These are phyloP conservation scores for Brotula barbata DNA, from an alignment of 2,797 vertebrate species.

Conservation along the genomic window DNA sequence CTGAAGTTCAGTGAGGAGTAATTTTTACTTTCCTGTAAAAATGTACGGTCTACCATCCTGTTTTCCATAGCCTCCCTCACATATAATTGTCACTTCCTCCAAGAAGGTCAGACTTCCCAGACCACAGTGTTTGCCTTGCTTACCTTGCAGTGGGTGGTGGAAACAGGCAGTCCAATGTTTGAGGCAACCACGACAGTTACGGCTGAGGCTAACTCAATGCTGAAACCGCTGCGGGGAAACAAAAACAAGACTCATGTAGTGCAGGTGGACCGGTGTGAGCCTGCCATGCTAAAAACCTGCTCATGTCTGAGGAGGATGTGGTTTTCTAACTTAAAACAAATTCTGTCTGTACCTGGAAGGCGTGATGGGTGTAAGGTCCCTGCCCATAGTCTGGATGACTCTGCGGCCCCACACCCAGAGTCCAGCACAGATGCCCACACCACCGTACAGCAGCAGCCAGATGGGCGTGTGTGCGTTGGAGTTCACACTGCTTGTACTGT, in stretches of 20 bases:
- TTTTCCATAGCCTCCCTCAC: slow-evolving; percentile 38
- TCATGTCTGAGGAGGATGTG: slow-evolving; percentile 50
- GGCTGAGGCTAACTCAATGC: slow-evolving; percentile 96
- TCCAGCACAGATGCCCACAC: slow-evolving; percentile 91
- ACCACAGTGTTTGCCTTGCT: slow-evolving; percentile 58
- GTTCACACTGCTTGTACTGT: slow-evolving; percentile 76
- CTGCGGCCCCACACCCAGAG: slow-evolving; percentile 98
- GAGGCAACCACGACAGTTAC: slow-evolving; percentile 95
- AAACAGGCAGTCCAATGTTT: slow-evolving; percentile 95
- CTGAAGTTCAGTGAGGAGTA: neutral
- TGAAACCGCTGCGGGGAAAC: slow-evolving; percentile 87
- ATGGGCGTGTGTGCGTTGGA: slow-evolving; percentile 82
- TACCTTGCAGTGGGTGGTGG: slow-evolving; percentile 99
- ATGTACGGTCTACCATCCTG: slow-evolving; percentile 17
- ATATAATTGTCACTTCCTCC: slow-evolving; percentile 39
- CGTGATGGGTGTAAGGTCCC: slow-evolving; percentile 97
- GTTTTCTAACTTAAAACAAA: slow-evolving; percentile 20
- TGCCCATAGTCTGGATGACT: slow-evolving; percentile 99
- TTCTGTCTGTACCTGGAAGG: slow-evolving; percentile 87
- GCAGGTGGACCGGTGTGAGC: slow-evolving; percentile 1
- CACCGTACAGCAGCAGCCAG: slow-evolving; percentile 94
- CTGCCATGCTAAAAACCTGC: slow-evolving; percentile 18
- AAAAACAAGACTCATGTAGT: slow-evolving; percentile 25
- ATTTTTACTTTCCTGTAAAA: too few species aligned
- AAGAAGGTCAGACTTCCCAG: slow-evolving; percentile 31